phyloP scores from a whole-genome alignment of 2,888 invertebrate species.

The Gryllus longicercus region DNA sequence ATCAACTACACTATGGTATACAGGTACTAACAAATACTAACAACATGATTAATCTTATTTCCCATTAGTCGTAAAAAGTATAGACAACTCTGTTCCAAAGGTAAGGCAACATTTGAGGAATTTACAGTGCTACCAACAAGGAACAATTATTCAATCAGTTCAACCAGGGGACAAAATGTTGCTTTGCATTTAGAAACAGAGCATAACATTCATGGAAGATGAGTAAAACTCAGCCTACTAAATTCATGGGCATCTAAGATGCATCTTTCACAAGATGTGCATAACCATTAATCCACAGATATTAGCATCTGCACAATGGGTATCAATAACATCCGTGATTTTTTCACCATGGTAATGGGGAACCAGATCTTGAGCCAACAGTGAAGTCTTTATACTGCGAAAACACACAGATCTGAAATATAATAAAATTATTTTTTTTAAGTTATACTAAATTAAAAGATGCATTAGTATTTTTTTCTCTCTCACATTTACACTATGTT shows the following conservation, averaged over 20 bases:
- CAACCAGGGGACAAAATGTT: neutral
- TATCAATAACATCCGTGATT: neutral
- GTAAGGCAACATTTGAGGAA: neutral
- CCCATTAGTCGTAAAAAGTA: neutral
- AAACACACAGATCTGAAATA: constrained; percentile 83
- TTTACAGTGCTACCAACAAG: neutral
- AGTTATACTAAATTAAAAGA: neutral
- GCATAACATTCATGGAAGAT: neutral
- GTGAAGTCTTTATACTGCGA: constrained; percentile 92
- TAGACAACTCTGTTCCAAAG: neutral
- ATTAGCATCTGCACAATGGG: neutral
- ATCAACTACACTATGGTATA: too few relatives aligned
- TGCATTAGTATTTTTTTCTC: too few relatives aligned
- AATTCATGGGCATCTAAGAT: neutral
- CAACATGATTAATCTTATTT: too few relatives aligned
- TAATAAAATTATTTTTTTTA: constrained; percentile 37
- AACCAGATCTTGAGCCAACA: constrained; percentile 68
- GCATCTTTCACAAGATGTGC: neutral
- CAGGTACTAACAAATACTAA: too few relatives aligned
- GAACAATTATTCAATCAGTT: neutral
- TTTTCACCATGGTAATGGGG: constrained; percentile 34
- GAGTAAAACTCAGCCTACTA: neutral
- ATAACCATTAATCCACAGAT: neutral
- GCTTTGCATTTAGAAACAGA: neutral
- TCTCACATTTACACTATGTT: too few relatives aligned